Evolutionary conservation across 2,113 vertebrate species (phyloP).

Genomic region (Chionodraco myersi): DNA sequence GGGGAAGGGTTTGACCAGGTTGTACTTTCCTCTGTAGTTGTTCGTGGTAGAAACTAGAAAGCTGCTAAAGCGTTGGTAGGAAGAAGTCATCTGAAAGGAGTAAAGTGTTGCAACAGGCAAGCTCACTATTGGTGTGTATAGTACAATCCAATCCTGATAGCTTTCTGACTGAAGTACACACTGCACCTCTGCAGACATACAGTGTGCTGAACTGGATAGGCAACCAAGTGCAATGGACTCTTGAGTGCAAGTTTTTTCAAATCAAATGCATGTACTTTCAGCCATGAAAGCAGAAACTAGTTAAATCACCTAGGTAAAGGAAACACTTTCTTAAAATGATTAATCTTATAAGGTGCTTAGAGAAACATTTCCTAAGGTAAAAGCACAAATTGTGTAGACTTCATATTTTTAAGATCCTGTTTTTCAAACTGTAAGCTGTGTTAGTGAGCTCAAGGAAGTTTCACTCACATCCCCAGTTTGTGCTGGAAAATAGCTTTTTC

Average conservation of each 20-base stretch:
- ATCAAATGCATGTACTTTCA: neutral
- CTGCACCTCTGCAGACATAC: neutral
- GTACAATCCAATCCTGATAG: neutral
- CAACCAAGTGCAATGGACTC: neutral
- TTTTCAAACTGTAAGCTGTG: too few relatives aligned
- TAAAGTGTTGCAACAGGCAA: neutral
- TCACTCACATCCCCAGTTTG: neutral
- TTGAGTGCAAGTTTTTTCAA: constrained; percentile 12
- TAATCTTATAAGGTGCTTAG: neutral
- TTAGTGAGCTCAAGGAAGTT: neutral
- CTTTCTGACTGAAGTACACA: neutral
- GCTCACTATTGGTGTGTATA: neutral
- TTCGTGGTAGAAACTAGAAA: neutral
- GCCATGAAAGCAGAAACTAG: constrained; percentile 2
- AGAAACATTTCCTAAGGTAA: neutral
- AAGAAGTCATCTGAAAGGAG: neutral
- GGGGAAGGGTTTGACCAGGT: constrained; percentile 14
- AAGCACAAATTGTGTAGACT: neutral
- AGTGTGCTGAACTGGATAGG: neutral
- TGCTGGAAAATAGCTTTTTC: neutral
- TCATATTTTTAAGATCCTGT: neutral
- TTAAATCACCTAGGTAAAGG: neutral
- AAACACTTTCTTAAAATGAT: neutral
- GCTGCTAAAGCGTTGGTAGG: neutral
- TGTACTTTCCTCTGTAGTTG: constrained; percentile 18